phyloP scores from a whole-genome alignment of 2,113 vertebrate genomes.

The Charina bottae region DNA sequence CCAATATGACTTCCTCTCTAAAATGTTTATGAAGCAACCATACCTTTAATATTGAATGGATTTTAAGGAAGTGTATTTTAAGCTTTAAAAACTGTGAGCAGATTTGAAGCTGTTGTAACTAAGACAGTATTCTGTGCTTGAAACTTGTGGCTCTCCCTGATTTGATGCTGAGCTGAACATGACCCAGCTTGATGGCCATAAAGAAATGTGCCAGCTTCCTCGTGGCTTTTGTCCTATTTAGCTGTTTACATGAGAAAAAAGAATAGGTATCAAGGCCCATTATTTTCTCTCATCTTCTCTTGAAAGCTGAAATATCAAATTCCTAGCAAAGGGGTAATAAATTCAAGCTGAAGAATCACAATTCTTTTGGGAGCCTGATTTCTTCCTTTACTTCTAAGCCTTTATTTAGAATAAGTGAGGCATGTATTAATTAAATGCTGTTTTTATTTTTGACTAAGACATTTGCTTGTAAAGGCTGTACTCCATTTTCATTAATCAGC shows the following conservation, averaged over 20 bases:
- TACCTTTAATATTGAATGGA: slow-evolving; percentile 30
- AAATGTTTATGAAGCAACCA: not conserved
- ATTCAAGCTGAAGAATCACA: slow-evolving; percentile 24
- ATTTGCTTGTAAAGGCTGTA: slow-evolving; percentile 59
- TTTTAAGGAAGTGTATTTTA: slow-evolving; percentile 37
- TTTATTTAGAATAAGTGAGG: slow-evolving; percentile 59
- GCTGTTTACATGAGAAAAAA: slow-evolving; percentile 13
- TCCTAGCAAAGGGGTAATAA: slow-evolving; percentile 20
- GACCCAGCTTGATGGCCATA: slow-evolving; percentile 26
- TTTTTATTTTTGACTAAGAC: slow-evolving; percentile 42
- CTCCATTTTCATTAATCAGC: slow-evolving; percentile 57
- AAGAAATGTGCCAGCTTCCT: slow-evolving; percentile 33
- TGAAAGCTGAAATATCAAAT: slow-evolving; percentile 42
- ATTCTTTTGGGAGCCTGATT: slow-evolving; percentile 28
- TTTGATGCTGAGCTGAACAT: slow-evolving; percentile 39
- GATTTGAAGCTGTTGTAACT: slow-evolving; percentile 31
- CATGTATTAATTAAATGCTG: slow-evolving; percentile 57
- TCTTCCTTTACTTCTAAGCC: slow-evolving; percentile 50
- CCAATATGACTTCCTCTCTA: not conserved
- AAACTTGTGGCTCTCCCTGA: slow-evolving; percentile 38
- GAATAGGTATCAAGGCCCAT: not conserved
- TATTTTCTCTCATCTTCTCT: not conserved
- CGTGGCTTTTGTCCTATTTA: slow-evolving; percentile 1
- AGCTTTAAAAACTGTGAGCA: slow-evolving; percentile 12
- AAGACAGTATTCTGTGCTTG: slow-evolving; percentile 34